phyloP scores from a whole-genome alignment of 2,113 vertebrate genomes.

The Cyprinodon variegatus region DNA sequence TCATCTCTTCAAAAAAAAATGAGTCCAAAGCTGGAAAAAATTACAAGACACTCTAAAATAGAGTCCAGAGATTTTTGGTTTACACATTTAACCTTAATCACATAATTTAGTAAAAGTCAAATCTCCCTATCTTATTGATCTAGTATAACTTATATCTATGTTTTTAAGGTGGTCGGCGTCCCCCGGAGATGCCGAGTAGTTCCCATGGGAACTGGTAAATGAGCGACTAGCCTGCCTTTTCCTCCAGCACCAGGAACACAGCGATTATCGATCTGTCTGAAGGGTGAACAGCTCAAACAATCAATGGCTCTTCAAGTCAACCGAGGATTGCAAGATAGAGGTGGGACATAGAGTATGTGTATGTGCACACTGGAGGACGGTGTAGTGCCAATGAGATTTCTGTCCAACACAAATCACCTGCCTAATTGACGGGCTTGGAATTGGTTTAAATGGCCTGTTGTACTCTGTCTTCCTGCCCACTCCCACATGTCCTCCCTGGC shows the following conservation, averaged over 20 bases:
- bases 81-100: conserved; percentile 33
- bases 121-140: conserved; percentile 32
- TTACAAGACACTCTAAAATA: conserved; percentile 32
- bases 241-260: conserved; percentile 53
- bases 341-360: conserved; percentile 19
- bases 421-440: conserved; percentile 67
- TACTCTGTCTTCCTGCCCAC: neutral
- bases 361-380: neutral
- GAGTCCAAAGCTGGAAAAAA: conserved; percentile 35
- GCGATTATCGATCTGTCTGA: conserved; percentile 76
- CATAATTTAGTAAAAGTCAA: conserved; percentile 32
- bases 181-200: conserved; percentile 48
- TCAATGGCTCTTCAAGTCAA: conserved; percentile 75
- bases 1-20: conserved; percentile 42
- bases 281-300: conserved; percentile 74
- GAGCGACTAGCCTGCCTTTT: conserved; percentile 58
- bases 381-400: conserved; percentile 56
- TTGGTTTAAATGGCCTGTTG: conserved; percentile 62
- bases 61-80: conserved; percentile 12
- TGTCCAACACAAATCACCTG: conserved; percentile 67
- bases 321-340: conserved; percentile 59
- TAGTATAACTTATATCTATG: conserved; percentile 49
- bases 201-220: conserved; percentile 75
- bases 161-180: conserved; percentile 46
- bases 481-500: conserved; percentile 11